phyloP scores from a whole-genome alignment of 2,113 vertebrate genomes.

The Thamnophis sirtalis region DNA sequence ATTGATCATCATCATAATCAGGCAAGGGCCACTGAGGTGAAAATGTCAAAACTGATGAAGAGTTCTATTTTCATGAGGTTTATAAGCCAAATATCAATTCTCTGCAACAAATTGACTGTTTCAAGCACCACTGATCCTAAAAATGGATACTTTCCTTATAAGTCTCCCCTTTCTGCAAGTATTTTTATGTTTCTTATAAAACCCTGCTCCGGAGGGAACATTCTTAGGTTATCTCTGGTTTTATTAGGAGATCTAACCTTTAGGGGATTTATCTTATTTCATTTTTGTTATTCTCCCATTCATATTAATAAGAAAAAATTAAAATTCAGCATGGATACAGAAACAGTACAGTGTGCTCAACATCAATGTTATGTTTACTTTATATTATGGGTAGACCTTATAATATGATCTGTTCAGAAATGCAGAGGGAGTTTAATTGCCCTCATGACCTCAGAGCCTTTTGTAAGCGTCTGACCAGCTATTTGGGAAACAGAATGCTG shows the following conservation, averaged over 20 bases:
- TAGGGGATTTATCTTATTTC: not conserved
- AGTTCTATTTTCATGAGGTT: not conserved
- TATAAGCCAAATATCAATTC: not conserved
- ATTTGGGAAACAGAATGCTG: not conserved
- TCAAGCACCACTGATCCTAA: not conserved
- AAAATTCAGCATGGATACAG: not conserved
- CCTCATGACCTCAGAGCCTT: not conserved
- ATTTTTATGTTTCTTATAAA: not conserved
- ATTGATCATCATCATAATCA: not conserved
- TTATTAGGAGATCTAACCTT: not conserved
- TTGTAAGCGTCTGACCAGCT: not conserved
- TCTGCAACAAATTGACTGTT: not conserved
- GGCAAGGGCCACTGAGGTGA: not conserved
- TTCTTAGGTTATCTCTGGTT: not conserved
- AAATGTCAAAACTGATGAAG: not conserved
- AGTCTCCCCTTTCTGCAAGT: not conserved
- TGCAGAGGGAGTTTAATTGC: not conserved
- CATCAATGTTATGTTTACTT: not conserved
- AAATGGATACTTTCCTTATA: not conserved
- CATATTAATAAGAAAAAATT: not conserved
- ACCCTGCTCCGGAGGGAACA: not conserved
- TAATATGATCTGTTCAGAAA: not conserved
- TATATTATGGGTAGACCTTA: not conserved
- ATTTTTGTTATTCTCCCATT: not conserved
- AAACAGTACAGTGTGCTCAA: not conserved